Evolutionary conservation across 2,888 invertebrate species (phyloP), one percentile per base, ranked within the genome.

Genomic region (Seladonia tumulorum): DNA sequence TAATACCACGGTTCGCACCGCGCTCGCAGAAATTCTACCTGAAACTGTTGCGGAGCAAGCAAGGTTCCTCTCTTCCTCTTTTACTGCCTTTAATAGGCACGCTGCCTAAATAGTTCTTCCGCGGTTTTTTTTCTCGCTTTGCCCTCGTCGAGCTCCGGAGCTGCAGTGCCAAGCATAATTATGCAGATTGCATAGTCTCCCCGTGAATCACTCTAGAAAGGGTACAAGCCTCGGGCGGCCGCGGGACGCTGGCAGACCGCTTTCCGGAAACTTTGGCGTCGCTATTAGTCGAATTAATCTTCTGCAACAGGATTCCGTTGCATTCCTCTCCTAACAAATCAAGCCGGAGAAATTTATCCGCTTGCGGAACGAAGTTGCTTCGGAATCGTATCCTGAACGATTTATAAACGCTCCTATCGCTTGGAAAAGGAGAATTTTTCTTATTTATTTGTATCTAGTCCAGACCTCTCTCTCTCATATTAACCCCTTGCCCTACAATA

Each of bases 101-200:
- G 87, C 82, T 81, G 85, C 78, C 84, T 81, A 87, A 89, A 83
- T 35, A 83, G 63, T 75, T 72, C 73, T 68, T 47, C 73, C 70
- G 79, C 74, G 35, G 18, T 66, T 72, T 25, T 49, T 80, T 83
- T n/a, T n/a, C n/a, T 76, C 72, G 82, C 79, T 49, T 74, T 72
- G 63, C 72, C 5, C 35, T 45, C 39, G 35, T n/a, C 73, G 8
- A 57, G 12, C 71, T 63, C 25, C 35, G 79, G 49, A 71, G 85
- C 84, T 82, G 70, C 82, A 60, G 39, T 60, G 70, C 68, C 76
- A 72, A 78, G 85, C 83, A 82, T 84, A 87, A 90, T 90, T 90
- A 89, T 89, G 90, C 86, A 89, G 85, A 90, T 89, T 90, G 88
- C 90, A 81, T 84, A 86, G 82, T 81, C 81, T 79, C 71, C 73